phyloP scores from a whole-genome alignment of 2,113 vertebrate genomes.

The Puffinus mauretanicus region DNA sequence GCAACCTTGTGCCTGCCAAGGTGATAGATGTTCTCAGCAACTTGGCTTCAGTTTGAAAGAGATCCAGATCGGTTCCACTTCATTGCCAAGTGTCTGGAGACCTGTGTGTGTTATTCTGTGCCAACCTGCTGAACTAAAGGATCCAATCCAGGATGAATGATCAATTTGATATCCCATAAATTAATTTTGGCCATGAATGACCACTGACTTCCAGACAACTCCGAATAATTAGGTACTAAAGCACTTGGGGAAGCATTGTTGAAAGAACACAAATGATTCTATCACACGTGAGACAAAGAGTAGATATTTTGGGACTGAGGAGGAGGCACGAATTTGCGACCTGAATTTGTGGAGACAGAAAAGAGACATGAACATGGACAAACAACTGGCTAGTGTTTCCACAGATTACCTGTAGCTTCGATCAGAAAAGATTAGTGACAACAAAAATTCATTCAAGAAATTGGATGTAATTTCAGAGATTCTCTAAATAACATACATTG shows the following conservation, averaged over 20 bases:
- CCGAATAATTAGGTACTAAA: background rate
- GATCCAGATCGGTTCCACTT: background rate
- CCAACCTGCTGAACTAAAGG: background rate
- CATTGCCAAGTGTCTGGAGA: background rate
- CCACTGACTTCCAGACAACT: background rate
- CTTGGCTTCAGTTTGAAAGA: background rate
- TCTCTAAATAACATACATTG: rapidly evolving
- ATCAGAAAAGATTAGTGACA: background rate
- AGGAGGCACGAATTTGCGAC: background rate
- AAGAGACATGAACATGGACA: background rate
- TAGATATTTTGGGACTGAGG: background rate
- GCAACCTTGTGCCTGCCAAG: background rate
- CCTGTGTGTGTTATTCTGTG: background rate
- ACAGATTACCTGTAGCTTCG: background rate
- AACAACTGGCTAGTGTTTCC: background rate
- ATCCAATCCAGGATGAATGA: background rate
- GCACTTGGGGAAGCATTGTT: background rate
- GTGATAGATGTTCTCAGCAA: background rate
- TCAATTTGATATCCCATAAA: background rate
- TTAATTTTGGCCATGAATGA: background rate
- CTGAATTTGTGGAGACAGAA: background rate
- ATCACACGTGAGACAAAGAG: background rate
- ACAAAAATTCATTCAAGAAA: background rate
- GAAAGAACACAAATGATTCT: background rate
- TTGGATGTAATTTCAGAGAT: background rate